Evolutionary conservation across 2,797 vertebrate species (phyloP), one percentile per base, ranked within the genome.

Genomic region (Salmo trutta): DNA sequence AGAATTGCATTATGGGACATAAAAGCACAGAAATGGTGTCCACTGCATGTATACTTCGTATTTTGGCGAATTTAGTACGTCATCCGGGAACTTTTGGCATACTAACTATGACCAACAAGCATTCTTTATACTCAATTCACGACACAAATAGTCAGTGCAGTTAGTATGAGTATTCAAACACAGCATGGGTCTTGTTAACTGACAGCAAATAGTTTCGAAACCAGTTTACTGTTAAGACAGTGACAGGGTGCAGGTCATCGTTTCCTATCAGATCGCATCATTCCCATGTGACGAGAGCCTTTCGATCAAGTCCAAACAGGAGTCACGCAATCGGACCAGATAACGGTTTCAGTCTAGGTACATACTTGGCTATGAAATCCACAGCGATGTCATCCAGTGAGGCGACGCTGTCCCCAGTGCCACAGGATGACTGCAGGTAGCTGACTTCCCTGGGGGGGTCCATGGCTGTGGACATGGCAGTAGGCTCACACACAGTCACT

Each of bases 401-500:
- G 2, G 82, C 87, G 0, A 77, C 73, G 1, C 85, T 82, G 78
- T 91, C 79, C 12, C 67, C 88, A 0, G 71, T 77, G 0, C 80
- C 77, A 0, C 91, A 90, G 0, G 92, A 12, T 64, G 21, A 87
- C 84, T 91, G 88, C 72, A 86, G 82, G 77, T 87, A 36, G 10
- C 77, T 83, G 0, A 4, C 66, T 0, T 88, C 88, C 47, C 75
- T 77, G n/a, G 86, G 67, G 19, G 84, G 79, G 54, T 93, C 92
- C 83, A 90, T 87, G 2, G 88, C 87, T 41, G 91, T 89, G 1
- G 93, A 89, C 91, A 88, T 89, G 82, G 82, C 65, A 7, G 64
- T 62, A 67, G 94, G 75, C 74, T 95, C 94, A 79, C 93, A 93
- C 86, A 41, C 75, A 0, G 89, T 94, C 86, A 95, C 95, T 95